phyloP scores from a whole-genome alignment of 2,113 vertebrate genomes.

The Protomyctophum bolini region DNA sequence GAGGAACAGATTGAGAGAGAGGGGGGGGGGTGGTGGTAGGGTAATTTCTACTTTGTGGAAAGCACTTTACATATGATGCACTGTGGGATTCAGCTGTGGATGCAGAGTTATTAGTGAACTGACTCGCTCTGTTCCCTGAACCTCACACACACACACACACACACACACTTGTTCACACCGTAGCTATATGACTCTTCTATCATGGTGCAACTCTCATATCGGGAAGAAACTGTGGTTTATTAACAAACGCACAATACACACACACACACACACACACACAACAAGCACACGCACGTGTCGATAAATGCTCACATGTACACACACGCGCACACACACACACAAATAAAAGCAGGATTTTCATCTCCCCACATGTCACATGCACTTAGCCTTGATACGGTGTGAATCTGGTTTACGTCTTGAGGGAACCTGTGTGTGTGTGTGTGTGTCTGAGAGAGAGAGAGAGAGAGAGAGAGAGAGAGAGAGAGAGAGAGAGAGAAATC shows the following conservation, averaged over 20 bases:
- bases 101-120: constrained; percentile 44
- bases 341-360: constrained; percentile 51
- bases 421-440: constrained; percentile 10
- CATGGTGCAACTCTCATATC: constrained; percentile 15
- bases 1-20: constrained; percentile 12
- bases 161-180: constrained; percentile 6
- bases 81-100: constrained; percentile 41
- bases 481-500: neutral
- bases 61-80: constrained; percentile 54
- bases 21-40: constrained; percentile 15
- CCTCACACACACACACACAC: constrained; percentile 3
- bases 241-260: constrained; percentile 47
- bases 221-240: constrained; percentile 31
- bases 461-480: too few species aligned
- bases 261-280: constrained; percentile 38
- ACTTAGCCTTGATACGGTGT: constrained; percentile 35
- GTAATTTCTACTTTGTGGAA: constrained; percentile 43
- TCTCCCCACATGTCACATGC: constrained; percentile 52
- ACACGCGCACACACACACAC: constrained; percentile 1
- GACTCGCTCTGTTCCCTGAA: constrained; percentile 22
- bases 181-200: constrained; percentile 7
- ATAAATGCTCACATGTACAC: too few species aligned
- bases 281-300: too few species aligned
- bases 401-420: constrained; percentile 25
- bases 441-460: neutral